Evolutionary conservation across 2,797 vertebrate genomes (phyloP), one percentile per base, ranked within the genome.

Genomic region (Periparus ater): DNA sequence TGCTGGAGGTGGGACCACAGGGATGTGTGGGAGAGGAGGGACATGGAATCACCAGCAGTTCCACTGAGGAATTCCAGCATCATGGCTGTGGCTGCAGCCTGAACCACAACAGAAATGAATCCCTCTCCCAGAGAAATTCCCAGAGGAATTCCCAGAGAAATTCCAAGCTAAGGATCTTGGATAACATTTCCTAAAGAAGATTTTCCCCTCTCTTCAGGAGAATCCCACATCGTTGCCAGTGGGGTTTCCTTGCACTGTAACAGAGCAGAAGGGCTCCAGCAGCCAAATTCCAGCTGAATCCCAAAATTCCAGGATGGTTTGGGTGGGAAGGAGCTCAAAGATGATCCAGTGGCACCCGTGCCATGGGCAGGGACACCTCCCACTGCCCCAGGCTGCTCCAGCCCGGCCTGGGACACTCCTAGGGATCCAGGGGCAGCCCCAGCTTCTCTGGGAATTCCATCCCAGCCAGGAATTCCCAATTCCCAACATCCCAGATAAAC

Each of bases 61-160:
- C 38, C 51, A 2, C 50, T 27, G 27, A 11, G 48, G 18, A 10
- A 6, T 3, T 5, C 1, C 19, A 8, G 2, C 9, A 2, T 0
- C 5, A 2, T 0, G 29, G 53, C 53, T 20, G 34, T 0, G 34
- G 16, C 51, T 57, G 40, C 32, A 9, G 3, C 40, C 53, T 30
- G 42, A 10, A 4, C 55, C 55, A 22, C 44, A 6, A 1, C 10
- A 22, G 51, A 27, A 44, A 4, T 0, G 2, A 40, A 67, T 32
- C 5, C 42, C 30, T 38, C 36, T 27, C 36, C 51, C 17, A 18
- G 20, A 70, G 63, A 13, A 36, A 22, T 9, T 10, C 65, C 51
- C 17, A 18, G 20, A 70, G 63, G 11, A 36, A 22, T 9, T 10
- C 65, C 51, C 17, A 18, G 20, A 70, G 63, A 13, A 36, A 22